Evolutionary conservation across 1,140 invertebrate species (phyloP), one percentile per base, ranked within the genome.

Genomic region (Drosophila arawakana): DNA sequence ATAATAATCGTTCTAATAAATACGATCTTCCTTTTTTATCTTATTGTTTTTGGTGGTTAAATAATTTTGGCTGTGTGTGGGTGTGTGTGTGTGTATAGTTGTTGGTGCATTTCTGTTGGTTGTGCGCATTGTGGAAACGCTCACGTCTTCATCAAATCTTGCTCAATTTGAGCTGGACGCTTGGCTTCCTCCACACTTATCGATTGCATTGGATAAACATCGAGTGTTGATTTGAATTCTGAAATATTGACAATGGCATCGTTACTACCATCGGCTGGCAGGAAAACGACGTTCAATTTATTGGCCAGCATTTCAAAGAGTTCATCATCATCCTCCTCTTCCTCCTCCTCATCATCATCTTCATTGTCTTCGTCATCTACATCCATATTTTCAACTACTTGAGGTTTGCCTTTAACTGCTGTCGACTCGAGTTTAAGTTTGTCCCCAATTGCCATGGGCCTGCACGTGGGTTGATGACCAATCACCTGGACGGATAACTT

Each of bases 401-500:
- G 11, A 15, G 37, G 2, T 11, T 43, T 2, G 8, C 39, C 9
- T 15, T 35, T 37, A 39, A 13, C 3, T 0, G 7, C 15, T 3
- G 25, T 54, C 0, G 46, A 13, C 1, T 34, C 44, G 3, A 9
- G n/a, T 25, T 34, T 35, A 5, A 0, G 1, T 3, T 39, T 10
- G 0, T 46, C 35, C 21, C 25, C 25, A 6, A 30, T 30, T 30
- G 44, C 30, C 15, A 18, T 2, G 34, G 7, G 41, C 4, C 39
- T 2, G n/a, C 3, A 1, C 18, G 37, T 49, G 1, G 70, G 76
- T 0, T 67, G 59, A 55, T 89, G 80, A 0, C 91, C 91, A 58
- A 92, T 92, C 2, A 95, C 94, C 85, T 96, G 96, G 7, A 96
- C 90, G 13, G 94, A 96, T 2, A 96, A 81, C 90, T 96, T 96